Evolutionary conservation across 2,888 invertebrate genomes (phyloP), one percentile per base, ranked within the genome.

Genomic region (Chironomus tentans): DNA sequence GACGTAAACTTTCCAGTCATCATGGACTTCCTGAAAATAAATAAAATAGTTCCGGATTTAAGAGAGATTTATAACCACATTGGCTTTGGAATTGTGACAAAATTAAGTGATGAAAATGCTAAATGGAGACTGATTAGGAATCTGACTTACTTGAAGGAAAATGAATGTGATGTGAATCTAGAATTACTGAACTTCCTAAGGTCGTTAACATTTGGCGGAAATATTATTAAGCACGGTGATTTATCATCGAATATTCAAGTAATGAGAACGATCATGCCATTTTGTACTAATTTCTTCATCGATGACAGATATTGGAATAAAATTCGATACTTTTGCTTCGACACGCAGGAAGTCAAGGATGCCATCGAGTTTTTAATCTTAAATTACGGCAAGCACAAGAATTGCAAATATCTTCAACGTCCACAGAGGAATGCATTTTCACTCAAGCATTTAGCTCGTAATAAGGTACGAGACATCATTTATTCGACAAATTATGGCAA

Each of bases 381-480:
- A 4, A 72, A 72, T 72, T 72, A 62, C 15, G 72, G 72, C 28
- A 72, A 50, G 10, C 62, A 72, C 6, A 62, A 38, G 15, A 61
- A 72, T 50, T 46, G 3, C 12, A 72, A 62, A 38, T 72, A 38
- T 72, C 61, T 72, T 15, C 72, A 50, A 15, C 28, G 13, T 18
- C 46, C 28, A 24, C 72, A 13, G 10, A n/a, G 12, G 2, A 38
- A 72, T 61, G 56, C 72, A 62, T 72, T 72, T 46, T 62, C 72
- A 13, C n/a, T 72, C 18, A 72, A 72, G 13, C 72, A 72, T 72
- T 72, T 72, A 72, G 62, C 62, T 15, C n/a, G 72, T 38, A 72
- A 61, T 61, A 62, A 61, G 10, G 72, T 72, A 15, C 56, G 72
- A 28, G 72, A 72, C 6, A 62, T n/a, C 7, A 24, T 62, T 12